Evolutionary conservation across 1,140 invertebrate species (phyloP).

Genomic region (Arctopsyche grandis): DNA sequence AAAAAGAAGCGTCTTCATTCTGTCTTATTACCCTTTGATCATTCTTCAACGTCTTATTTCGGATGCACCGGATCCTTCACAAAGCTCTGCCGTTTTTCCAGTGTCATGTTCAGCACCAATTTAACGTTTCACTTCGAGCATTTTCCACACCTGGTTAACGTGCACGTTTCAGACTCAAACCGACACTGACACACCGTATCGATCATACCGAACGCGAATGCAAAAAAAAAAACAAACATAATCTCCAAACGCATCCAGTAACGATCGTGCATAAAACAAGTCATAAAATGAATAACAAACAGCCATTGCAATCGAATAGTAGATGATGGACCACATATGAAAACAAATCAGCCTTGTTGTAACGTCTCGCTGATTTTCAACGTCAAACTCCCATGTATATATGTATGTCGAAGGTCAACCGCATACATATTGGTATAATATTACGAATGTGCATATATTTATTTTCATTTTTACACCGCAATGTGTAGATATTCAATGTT

Average conservation of each 20-base stretch:
- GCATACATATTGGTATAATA: background rate
- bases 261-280: too few species aligned
- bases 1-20: constrained; percentile 1
- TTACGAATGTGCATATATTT: background rate
- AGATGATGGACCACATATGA: too few species aligned
- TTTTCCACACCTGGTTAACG: too few species aligned
- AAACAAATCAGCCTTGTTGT: too few species aligned
- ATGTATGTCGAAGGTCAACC: too few species aligned
- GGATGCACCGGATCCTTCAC: constrained; percentile 1
- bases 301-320: too few species aligned
- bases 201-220: background rate
- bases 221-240: too few species aligned
- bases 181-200: background rate
- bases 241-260: too few species aligned
- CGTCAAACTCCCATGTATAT: too few species aligned
- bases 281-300: too few species aligned
- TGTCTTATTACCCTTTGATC: background rate
- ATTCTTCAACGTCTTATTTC: constrained; percentile 15
- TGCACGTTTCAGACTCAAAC: background rate
- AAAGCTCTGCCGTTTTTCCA: background rate
- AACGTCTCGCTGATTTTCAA: too few species aligned
- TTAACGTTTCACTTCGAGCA: background rate
- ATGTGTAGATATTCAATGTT: background rate
- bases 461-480: background rate
- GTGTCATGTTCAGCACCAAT: background rate